Conservation (phyloP, 2,888 invertebrate species). For the Gerris lacustris region DNA sequence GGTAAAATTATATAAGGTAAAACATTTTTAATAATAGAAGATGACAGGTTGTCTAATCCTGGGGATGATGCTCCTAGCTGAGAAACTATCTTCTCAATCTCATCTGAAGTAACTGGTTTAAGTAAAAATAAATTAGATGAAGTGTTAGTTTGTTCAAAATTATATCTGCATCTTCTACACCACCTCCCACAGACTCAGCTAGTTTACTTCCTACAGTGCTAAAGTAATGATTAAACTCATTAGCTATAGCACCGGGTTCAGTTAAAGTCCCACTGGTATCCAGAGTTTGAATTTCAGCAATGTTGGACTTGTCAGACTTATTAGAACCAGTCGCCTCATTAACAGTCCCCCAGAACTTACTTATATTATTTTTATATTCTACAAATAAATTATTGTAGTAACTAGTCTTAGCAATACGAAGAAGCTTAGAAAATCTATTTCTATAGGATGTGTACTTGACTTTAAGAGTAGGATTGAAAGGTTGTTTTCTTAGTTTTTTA, state of each 20-base stretch:
- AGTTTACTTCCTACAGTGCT: conserved; percentile 8
- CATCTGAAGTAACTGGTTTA: conserved; percentile 10
- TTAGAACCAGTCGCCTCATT: conserved; percentile 11
- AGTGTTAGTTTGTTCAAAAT: background rate
- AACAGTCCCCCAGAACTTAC: conserved; percentile 12
- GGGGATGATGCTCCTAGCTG: conserved; percentile 16
- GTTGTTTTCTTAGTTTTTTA: conserved; percentile 12
- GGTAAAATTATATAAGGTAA: conserved; percentile 13
- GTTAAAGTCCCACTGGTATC: background rate
- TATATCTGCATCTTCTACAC: conserved; percentile 13
- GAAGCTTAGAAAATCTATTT: conserved; percentile 8
- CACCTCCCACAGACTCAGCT: conserved; percentile 4
- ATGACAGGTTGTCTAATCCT: conserved; percentile 18
- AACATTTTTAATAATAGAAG: conserved; percentile 14
- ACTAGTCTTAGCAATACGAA: conserved; percentile 11
- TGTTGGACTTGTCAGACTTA: background rate
- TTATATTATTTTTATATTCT: conserved; percentile 6
- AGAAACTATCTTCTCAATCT: conserved; percentile 8
- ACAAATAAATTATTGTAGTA: conserved; percentile 11
- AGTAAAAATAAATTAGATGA: conserved; percentile 11
- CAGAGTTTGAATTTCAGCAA: background rate
- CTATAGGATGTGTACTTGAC: conserved; percentile 1
- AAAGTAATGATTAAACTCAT: conserved; percentile 15
- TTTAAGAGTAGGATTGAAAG: conserved; percentile 10
- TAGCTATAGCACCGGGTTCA: background rate